Conservation (phyloP, 2,797 vertebrate genomes). For the Huso huso region DNA sequence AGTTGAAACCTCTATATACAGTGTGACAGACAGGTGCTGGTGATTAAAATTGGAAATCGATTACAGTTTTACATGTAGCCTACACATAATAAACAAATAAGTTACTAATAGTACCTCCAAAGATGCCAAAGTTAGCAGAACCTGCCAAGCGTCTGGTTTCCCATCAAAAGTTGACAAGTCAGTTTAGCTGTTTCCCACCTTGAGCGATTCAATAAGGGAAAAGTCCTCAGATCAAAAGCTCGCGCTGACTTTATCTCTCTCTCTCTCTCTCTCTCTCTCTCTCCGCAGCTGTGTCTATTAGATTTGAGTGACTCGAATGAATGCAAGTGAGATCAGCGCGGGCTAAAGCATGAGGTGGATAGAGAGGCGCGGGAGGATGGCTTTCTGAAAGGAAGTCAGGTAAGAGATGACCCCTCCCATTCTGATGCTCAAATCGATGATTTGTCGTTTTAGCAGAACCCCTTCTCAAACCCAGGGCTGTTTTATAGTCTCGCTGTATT, state of each 20-base stretch:
- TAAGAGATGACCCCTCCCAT: constrained; percentile 65
- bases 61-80: too few relatives aligned
- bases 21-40: too few relatives aligned
- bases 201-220: constrained; percentile 39
- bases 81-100: constrained; percentile 4
- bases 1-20: too few relatives aligned
- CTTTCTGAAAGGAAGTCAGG: constrained; percentile 60
- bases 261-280: too few relatives aligned
- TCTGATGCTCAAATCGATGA: constrained; percentile 66
- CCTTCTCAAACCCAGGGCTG: constrained; percentile 54
- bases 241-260: neutral
- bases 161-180: constrained; percentile 67
- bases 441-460: constrained; percentile 71
- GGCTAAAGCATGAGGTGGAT: constrained; percentile 31
- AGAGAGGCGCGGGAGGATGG: constrained; percentile 45
- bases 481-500: constrained; percentile 39
- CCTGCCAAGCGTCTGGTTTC: constrained; percentile 51
- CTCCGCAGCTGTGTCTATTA: neutral
- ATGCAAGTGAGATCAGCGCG: constrained; percentile 30
- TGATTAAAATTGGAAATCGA: too few relatives aligned
- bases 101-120: constrained; percentile 42
- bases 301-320: constrained; percentile 11
- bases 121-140: constrained; percentile 53
- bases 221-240: constrained; percentile 27
- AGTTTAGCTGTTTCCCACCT: constrained; percentile 33